phyloP scores from a whole-genome alignment of 37 sponge, comb jelly and placozoan genomes.

The Oscarella lobularis region DNA sequence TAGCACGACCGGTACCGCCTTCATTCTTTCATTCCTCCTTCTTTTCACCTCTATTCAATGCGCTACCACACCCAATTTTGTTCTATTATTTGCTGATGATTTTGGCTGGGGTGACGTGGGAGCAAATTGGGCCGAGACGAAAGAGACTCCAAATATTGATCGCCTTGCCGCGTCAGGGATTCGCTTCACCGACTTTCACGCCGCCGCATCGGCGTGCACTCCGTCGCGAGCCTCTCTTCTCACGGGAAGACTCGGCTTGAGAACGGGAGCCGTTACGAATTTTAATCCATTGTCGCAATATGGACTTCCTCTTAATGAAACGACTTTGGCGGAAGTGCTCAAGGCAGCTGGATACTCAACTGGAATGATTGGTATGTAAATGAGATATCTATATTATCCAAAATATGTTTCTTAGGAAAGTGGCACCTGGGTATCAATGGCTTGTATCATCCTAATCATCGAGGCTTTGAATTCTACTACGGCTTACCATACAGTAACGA shows the following conservation, averaged over 20 bases:
- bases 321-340: not conserved
- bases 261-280: not conserved
- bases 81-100: conserved; percentile 2
- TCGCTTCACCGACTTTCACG: not conserved
- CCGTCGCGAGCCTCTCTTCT: too few species aligned
- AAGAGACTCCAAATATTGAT: conserved; percentile 4
- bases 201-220: not conserved
- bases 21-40: too few species aligned
- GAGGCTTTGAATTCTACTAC: conserved; percentile 23
- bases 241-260: not conserved
- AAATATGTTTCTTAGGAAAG: conserved; percentile 9
- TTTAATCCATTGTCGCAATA: not conserved
- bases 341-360: not conserved
- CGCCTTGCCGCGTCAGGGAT: not conserved
- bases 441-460: conserved; percentile 4
- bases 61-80: not conserved
- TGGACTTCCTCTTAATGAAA: not conserved
- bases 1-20: too few species aligned
- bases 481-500: conserved; percentile 22
- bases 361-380: conserved; percentile 4
- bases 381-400: not conserved
- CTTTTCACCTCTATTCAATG: too few species aligned
- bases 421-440: conserved; percentile 18
- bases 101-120: conserved; percentile 13
- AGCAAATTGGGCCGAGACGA: not conserved